These are phyloP conservation scores for Unio delphinus DNA, from an alignment of 2,888 invertebrate species.

Conservation along the genomic window DNA sequence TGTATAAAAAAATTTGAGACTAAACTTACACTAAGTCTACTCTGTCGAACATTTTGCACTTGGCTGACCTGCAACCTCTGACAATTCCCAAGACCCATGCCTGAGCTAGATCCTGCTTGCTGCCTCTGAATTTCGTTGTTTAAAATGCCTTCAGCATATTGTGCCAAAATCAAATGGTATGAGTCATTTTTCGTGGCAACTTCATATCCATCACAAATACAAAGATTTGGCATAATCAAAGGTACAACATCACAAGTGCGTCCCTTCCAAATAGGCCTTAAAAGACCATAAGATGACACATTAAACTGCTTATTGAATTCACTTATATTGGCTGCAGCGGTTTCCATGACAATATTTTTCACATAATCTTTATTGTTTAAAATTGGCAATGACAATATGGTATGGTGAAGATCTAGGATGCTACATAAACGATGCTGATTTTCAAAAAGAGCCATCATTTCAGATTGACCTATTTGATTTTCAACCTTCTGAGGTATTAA, in stretches of 20 bases:
- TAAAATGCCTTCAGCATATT: conserved; percentile 49
- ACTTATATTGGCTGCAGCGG: neutral
- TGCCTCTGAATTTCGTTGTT: conserved; percentile 52
- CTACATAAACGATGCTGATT: conserved; percentile 52
- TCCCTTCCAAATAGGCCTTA: conserved; percentile 27
- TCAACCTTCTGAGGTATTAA: conserved; percentile 43
- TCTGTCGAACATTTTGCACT: conserved; percentile 38
- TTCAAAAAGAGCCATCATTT: conserved; percentile 27
- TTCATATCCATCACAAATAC: conserved; percentile 57
- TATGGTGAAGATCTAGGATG: conserved; percentile 54
- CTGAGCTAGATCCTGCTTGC: conserved; percentile 1
- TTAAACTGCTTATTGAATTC: conserved; percentile 30
- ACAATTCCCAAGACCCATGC: conserved; percentile 44
- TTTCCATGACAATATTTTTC: conserved; percentile 9
- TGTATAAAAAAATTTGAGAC: neutral
- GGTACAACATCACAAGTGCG: conserved; percentile 52
- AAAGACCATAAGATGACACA: conserved; percentile 38
- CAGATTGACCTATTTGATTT: conserved; percentile 26
- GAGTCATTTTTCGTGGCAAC: conserved; percentile 21
- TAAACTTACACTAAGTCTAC: conserved; percentile 19
- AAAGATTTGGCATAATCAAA: conserved; percentile 50
- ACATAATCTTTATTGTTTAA: no score
- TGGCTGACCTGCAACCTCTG: conserved; percentile 25
- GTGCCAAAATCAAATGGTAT: conserved; percentile 40
- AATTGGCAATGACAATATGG: conserved; percentile 14